Evolutionary conservation across 2,888 invertebrate genomes (phyloP).

Genomic region (Malacosoma neustria): DNA sequence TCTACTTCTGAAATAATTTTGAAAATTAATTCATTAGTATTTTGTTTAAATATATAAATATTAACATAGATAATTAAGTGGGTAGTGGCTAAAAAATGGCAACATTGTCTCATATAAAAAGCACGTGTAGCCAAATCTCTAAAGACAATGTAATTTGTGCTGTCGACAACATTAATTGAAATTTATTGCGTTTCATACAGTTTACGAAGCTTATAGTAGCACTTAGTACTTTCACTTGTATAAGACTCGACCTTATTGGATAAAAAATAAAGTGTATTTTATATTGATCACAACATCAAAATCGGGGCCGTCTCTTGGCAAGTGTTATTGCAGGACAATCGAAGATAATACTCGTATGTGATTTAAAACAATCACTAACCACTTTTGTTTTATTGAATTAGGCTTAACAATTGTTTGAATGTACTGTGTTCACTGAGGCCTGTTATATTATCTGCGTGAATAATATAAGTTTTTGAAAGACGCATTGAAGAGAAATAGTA

Average conservation of each 20-base stretch:
- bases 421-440: no score
- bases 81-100: not conserved
- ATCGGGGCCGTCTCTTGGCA: conserved; percentile 23
- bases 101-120: conserved; percentile 15
- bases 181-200: conserved; percentile 61
- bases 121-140: conserved; percentile 49
- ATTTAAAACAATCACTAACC: conserved; percentile 62
- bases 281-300: conserved; percentile 15
- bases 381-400: conserved; percentile 64
- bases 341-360: conserved; percentile 69
- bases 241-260: conserved; percentile 25
- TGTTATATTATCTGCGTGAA: no score
- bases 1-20: no score
- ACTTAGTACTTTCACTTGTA: conserved; percentile 20
- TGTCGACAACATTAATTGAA: conserved; percentile 67
- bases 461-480: no score
- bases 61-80: no score
- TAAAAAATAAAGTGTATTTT: conserved; percentile 19
- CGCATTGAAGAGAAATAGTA: no score
- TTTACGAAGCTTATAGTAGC: conserved; percentile 43
- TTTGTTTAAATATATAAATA: no score
- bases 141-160: conserved; percentile 49
- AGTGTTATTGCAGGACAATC: conserved; percentile 38
- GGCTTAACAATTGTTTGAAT: conserved; percentile 17
- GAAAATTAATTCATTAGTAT: no score